These are phyloP conservation scores for Diplosoma virens DNA, from an alignment of 23 tunicate species.

Conservation along the genomic window DNA sequence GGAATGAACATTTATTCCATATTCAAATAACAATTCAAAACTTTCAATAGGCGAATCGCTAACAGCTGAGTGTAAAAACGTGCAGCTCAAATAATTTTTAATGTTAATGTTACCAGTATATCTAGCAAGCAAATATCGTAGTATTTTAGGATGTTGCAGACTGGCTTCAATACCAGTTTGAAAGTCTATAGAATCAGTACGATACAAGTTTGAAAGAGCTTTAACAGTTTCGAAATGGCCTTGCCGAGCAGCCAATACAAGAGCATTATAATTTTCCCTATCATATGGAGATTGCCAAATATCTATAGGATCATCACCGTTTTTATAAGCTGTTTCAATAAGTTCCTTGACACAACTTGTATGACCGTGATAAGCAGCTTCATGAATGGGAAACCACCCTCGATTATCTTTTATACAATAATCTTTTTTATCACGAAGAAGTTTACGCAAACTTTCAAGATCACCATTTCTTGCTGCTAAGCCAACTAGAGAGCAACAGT, in stretches of 20 bases:
- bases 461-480: constrained; percentile 47
- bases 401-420: constrained; percentile 61
- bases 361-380: constrained; percentile 64
- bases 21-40: constrained; percentile 4
- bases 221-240: constrained; percentile 39
- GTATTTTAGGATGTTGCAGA: not conserved
- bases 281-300: constrained; percentile 60
- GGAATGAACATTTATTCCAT: constrained; percentile 5
- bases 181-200: not conserved
- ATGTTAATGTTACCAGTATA: constrained; percentile 2
- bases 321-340: constrained; percentile 25
- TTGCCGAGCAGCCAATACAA: constrained; percentile 44
- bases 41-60: not conserved
- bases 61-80: constrained; percentile 41
- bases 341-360: constrained; percentile 38
- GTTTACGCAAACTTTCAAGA: not conserved
- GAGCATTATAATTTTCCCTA: constrained; percentile 14
- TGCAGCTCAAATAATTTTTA: not conserved
- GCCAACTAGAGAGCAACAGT: constrained; percentile 55
- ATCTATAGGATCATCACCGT: constrained; percentile 41
- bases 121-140: not conserved
- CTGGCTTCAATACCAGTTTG: constrained; percentile 4
- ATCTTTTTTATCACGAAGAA: constrained; percentile 20
- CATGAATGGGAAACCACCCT: constrained; percentile 88
- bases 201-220: constrained; percentile 2